Conservation (phyloP, 2,888 invertebrate species). For the Yponomeuta malinellus region DNA sequence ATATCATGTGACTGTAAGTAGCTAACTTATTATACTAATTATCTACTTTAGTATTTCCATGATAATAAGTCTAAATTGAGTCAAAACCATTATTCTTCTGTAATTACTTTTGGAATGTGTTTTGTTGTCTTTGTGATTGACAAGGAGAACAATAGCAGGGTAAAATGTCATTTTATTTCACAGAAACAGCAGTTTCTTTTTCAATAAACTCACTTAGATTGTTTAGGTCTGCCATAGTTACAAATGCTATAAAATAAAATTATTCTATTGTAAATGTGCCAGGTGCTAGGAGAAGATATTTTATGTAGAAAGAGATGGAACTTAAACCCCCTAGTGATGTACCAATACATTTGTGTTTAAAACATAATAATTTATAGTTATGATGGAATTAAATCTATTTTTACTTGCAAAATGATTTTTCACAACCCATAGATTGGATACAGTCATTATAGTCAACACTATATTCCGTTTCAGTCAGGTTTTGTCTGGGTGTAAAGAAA, state of each 20-base stretch:
- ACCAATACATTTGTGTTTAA: slow-evolving; percentile 29
- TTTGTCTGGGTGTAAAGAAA: too few species aligned
- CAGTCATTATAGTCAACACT: too few species aligned
- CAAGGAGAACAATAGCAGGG: not conserved
- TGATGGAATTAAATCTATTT: slow-evolving; percentile 57
- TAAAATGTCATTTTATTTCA: not conserved
- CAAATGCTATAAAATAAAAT: slow-evolving; percentile 1
- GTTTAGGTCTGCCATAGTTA: not conserved
- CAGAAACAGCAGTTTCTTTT: not conserved
- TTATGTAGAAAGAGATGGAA: slow-evolving; percentile 27
- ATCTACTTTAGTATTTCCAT: not conserved
- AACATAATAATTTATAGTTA: slow-evolving; percentile 39
- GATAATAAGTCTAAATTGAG: not conserved
- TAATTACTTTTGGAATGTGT: not conserved
- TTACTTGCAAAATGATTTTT: slow-evolving; percentile 38
- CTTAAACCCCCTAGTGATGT: slow-evolving; percentile 35
- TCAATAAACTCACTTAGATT: not conserved
- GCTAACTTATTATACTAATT: not conserved
- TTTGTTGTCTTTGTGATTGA: too few species aligned
- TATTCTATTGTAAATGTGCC: slow-evolving; percentile 26
- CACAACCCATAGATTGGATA: not conserved
- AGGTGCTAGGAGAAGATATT: slow-evolving; percentile 39
- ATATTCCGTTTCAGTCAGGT: too few species aligned
- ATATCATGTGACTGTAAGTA: slow-evolving; percentile 10
- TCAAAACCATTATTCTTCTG: not conserved